phyloP scores from a whole-genome alignment of 2,113 vertebrate species.

The Steatornis caripensis region DNA sequence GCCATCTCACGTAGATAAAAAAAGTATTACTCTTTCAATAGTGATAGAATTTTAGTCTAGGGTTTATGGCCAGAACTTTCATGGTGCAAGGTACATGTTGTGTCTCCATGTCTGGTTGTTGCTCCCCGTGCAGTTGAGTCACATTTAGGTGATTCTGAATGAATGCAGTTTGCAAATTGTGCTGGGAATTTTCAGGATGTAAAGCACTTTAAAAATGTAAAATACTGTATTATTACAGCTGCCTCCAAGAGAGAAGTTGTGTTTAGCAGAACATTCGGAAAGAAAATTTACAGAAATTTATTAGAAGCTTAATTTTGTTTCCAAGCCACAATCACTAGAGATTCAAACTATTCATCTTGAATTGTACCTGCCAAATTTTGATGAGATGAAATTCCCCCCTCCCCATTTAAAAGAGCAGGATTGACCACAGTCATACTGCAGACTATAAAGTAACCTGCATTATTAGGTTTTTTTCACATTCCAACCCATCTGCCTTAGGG shows the following conservation, averaged over 20 bases:
- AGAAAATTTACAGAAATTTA: constrained; percentile 47
- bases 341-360: constrained; percentile 45
- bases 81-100: not conserved
- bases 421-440: constrained; percentile 39
- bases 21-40: not conserved
- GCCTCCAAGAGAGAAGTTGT: not conserved
- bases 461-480: constrained; percentile 53
- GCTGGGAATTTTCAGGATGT: constrained; percentile 5
- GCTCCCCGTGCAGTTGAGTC: not conserved
- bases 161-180: not conserved
- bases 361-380: constrained; percentile 42
- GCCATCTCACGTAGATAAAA: not conserved
- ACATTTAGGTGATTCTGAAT: not conserved
- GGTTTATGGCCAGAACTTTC: not conserved
- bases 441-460: constrained; percentile 48
- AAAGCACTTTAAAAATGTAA: constrained; percentile 33
- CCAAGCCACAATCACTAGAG: constrained; percentile 32
- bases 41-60: not conserved
- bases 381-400: constrained; percentile 16
- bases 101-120: not conserved
- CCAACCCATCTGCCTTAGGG: constrained; percentile 44
- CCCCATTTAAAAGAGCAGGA: not conserved
- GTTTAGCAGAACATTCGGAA: not conserved
- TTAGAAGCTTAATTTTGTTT: constrained; percentile 36
- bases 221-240: constrained; percentile 43